Percentiles rank a stretch among this genome's conserved stretches.
Conservation (phyloP, 2,113 vertebrate species). For the Vulpes ferrilata region DNA sequence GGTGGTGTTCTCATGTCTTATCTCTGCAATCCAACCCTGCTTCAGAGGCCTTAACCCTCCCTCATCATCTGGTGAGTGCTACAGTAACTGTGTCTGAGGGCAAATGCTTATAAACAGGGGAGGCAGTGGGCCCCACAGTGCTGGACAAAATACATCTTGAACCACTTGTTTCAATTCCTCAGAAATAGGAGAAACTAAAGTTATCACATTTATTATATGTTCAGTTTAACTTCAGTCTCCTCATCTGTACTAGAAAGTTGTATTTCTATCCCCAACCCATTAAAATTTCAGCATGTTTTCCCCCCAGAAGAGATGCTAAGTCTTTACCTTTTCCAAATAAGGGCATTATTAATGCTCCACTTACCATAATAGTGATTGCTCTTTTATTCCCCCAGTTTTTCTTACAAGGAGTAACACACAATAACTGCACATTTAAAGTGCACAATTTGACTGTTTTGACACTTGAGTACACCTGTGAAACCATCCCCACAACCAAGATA, state of each 20-base stretch:
- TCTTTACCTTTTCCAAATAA: not conserved
- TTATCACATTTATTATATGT: not conserved
- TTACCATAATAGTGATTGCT: not conserved
- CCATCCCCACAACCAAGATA: not conserved
- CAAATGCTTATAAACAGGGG: not conserved
- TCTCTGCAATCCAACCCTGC: not conserved
- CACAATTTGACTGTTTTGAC: not conserved
- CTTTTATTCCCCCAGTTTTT: not conserved
- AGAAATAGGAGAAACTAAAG: conserved; percentile 19
- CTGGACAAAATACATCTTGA: not conserved
- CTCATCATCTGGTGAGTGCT: not conserved
- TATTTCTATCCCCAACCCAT: conserved; percentile 33
- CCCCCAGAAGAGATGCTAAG: not conserved
- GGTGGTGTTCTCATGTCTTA: not conserved
- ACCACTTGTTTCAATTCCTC: conserved; percentile 41
- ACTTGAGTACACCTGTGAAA: not conserved
- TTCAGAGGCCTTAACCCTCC: not conserved
- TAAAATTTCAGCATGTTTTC: not conserved
- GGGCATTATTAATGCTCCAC: not conserved
- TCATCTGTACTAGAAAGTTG: not conserved
- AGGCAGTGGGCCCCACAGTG: not conserved
- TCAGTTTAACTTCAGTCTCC: conserved; percentile 21
- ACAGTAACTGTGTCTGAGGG: not conserved
- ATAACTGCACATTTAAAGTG: conserved; percentile 12
- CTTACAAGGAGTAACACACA: not conserved